Percentiles rank a stretch among this genome's conserved stretches.
Evolutionary conservation across 2,797 vertebrate species (phyloP).

Genomic region (Helarctos malayanus): DNA sequence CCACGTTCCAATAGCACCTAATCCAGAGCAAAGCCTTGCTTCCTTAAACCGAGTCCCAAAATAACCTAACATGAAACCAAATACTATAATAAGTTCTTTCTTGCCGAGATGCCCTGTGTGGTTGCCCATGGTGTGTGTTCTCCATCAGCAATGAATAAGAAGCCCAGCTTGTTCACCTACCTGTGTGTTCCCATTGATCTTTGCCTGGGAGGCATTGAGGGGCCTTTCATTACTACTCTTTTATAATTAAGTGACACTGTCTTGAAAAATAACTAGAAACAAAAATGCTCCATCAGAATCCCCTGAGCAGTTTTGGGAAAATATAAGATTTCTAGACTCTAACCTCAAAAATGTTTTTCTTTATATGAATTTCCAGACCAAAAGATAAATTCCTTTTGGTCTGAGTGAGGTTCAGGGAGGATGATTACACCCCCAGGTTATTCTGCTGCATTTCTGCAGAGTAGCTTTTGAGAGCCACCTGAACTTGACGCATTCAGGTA

Average conservation of each 20-base stretch:
- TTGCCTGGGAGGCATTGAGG: neutral
- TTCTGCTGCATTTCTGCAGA: neutral
- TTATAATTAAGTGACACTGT: neutral
- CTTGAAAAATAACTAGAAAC: slow-evolving; percentile 3
- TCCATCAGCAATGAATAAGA: neutral
- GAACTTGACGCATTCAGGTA: neutral
- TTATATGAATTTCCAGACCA: neutral
- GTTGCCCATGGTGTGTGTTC: neutral
- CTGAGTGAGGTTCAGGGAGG: neutral
- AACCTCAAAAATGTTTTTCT: neutral
- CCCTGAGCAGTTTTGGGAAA: neutral
- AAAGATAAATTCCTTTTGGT: neutral
- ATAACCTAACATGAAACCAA: neutral
- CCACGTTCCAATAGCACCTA: neutral
- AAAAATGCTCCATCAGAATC: neutral
- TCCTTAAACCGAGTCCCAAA: neutral
- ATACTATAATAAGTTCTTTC: neutral
- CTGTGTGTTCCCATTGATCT: neutral
- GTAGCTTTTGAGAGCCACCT: neutral
- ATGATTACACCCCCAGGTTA: neutral
- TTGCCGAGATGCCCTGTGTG: neutral
- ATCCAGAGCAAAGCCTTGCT: neutral
- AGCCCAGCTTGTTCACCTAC: neutral
- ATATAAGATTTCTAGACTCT: neutral
- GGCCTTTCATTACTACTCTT: neutral